phyloP scores from a whole-genome alignment of 2,797 vertebrate genomes.

The Spatula versicolor region DNA sequence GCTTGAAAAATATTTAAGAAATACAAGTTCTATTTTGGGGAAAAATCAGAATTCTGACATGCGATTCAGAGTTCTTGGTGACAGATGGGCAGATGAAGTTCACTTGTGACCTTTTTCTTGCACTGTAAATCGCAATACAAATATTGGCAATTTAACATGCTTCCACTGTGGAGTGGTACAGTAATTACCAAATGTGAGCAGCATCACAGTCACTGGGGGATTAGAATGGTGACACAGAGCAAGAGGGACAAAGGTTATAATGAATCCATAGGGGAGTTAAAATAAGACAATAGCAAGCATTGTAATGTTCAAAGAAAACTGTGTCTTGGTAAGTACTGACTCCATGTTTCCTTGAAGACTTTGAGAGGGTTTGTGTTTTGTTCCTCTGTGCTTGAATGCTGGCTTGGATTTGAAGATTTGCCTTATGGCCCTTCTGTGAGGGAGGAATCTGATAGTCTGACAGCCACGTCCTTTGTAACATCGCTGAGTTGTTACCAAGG shows the following conservation, averaged over 20 bases:
- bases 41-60: background rate
- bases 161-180: background rate
- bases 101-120: background rate
- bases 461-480: background rate
- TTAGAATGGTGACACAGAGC: background rate
- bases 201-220: background rate
- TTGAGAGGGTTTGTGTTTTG: background rate
- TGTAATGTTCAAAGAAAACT: background rate
- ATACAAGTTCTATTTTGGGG: background rate
- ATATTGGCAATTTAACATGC: background rate
- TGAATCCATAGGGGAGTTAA: background rate
- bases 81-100: background rate
- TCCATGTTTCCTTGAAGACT: background rate
- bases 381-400: background rate
- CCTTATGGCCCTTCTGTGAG: accelerated
- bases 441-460: background rate
- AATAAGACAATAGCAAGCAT: background rate
- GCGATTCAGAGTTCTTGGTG: background rate
- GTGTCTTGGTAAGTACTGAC: background rate
- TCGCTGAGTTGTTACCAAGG: background rate
- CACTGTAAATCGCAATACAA: background rate
- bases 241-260: background rate
- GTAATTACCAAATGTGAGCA: background rate
- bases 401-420: background rate
- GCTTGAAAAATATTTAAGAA: background rate